A percentile compares a stretch with the other conserved stretches of the same genome.
Evolutionary conservation across 2,113 vertebrate genomes (phyloP).

Genomic region (Uria lomvia): DNA sequence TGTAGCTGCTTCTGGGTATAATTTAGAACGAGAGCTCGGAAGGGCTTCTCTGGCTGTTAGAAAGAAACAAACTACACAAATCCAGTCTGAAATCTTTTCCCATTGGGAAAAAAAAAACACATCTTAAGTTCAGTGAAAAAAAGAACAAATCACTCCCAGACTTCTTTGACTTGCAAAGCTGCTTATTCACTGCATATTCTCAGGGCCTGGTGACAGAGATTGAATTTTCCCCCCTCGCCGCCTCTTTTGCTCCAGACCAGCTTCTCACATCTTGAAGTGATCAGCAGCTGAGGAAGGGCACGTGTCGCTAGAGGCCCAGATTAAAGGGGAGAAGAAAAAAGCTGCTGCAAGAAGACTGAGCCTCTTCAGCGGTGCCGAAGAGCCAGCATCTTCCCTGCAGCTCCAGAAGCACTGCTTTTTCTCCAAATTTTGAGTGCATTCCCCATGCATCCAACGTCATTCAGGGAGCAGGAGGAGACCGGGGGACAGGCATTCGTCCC

Average conservation of each 20-base stretch:
- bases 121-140: neutral
- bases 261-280: constrained; percentile 59
- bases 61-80: neutral
- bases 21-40: neutral
- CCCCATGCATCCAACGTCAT: neutral
- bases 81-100: neutral
- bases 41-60: neutral
- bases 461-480: neutral
- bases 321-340: neutral
- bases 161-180: neutral
- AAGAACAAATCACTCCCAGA: neutral
- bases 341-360: neutral
- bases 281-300: constrained; percentile 5
- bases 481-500: neutral
- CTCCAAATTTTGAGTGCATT: neutral
- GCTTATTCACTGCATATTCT: neutral
- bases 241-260: neutral
- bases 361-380: neutral
- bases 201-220: neutral
- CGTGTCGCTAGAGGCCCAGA: neutral
- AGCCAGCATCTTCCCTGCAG: neutral
- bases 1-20: neutral
- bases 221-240: neutral
- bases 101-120: neutral
- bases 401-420: neutral